Percentiles rank a stretch among this genome's conserved stretches.
These are phyloP conservation scores for Trichonephila inaurata DNA, from an alignment of 1,140 invertebrate species.

Conservation along the genomic window DNA sequence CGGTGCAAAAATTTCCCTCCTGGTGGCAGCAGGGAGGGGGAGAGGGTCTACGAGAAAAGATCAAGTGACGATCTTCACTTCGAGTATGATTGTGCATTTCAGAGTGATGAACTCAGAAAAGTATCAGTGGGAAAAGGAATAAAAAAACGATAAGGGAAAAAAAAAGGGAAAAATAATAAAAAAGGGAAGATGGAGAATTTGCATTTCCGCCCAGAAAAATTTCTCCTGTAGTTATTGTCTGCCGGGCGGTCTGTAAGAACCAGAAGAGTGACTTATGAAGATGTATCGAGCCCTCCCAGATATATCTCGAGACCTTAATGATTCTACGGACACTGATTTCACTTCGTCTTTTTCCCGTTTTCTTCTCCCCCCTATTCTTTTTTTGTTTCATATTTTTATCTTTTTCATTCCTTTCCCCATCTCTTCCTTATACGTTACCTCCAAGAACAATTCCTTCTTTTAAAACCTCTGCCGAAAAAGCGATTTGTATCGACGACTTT, in stretches of 20 bases:
- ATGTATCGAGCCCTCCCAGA: slow-evolving; percentile 49
- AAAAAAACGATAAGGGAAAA: not conserved
- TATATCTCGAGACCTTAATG: slow-evolving; percentile 69
- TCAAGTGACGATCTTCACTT: slow-evolving; percentile 74
- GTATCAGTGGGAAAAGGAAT: slow-evolving; percentile 54
- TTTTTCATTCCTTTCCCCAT: slow-evolving; percentile 19
- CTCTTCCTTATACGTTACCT: not conserved
- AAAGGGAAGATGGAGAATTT: slow-evolving; percentile 16
- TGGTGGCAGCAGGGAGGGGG: not conserved
- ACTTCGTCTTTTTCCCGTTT: slow-evolving; percentile 32
- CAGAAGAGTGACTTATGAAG: slow-evolving; percentile 76
- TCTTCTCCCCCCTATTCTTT: not conserved
- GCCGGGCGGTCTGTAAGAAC: slow-evolving; percentile 65
- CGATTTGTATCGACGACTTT: slow-evolving; percentile 55
- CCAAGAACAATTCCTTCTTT: slow-evolving; percentile 19
- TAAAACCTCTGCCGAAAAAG: slow-evolving; percentile 10
- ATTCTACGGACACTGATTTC: slow-evolving; percentile 74
- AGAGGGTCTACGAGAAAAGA: slow-evolving; percentile 43
- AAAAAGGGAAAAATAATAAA: not conserved
- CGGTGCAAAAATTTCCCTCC: slow-evolving; percentile 47
- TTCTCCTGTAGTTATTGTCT: slow-evolving; percentile 73
- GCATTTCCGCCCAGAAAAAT: slow-evolving; percentile 53
- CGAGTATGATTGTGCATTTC: slow-evolving; percentile 73
- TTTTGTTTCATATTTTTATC: not conserved
- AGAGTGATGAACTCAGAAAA: slow-evolving; percentile 73